These are phyloP conservation scores for Melanotaenia pygmaea DNA, from an alignment of 2,797 vertebrate genomes.

Conservation along the genomic window DNA sequence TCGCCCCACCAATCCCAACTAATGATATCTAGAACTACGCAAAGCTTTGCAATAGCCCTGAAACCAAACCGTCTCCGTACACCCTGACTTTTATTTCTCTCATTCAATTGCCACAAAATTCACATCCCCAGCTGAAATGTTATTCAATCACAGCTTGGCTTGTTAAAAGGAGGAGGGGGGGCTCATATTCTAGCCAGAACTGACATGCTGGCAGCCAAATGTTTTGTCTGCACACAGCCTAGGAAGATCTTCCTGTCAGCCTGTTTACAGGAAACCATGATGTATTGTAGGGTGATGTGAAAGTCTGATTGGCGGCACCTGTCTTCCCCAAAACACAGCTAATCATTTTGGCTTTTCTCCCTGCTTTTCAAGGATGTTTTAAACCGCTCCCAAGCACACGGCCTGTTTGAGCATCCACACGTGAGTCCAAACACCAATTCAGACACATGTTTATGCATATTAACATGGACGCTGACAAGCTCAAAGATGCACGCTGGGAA, in stretches of 20 bases:
- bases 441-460: conserved; percentile 57
- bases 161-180: conserved; percentile 20
- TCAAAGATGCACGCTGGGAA: conserved; percentile 7
- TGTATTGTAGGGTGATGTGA: conserved; percentile 52
- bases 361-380: conserved; percentile 50
- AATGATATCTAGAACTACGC: conserved; percentile 69
- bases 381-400: conserved; percentile 39
- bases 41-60: conserved; percentile 64
- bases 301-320: conserved; percentile 65
- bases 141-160: conserved; percentile 56
- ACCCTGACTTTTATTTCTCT: conserved; percentile 42
- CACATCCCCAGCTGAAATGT: conserved; percentile 54
- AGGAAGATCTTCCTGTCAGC: conserved; percentile 52
- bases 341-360: conserved; percentile 60
- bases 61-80: conserved; percentile 35
- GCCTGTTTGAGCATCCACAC: neutral
- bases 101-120: conserved; percentile 49
- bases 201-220: conserved; percentile 47
- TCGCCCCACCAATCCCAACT: conserved; percentile 53
- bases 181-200: conserved; percentile 33
- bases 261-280: conserved; percentile 60
- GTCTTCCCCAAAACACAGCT: conserved; percentile 52
- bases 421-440: conserved; percentile 38
- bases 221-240: conserved; percentile 50
- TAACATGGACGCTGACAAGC: conserved; percentile 34